Conservation (phyloP, 2,888 invertebrate genomes). For the Heterodera filipjevi region DNA sequence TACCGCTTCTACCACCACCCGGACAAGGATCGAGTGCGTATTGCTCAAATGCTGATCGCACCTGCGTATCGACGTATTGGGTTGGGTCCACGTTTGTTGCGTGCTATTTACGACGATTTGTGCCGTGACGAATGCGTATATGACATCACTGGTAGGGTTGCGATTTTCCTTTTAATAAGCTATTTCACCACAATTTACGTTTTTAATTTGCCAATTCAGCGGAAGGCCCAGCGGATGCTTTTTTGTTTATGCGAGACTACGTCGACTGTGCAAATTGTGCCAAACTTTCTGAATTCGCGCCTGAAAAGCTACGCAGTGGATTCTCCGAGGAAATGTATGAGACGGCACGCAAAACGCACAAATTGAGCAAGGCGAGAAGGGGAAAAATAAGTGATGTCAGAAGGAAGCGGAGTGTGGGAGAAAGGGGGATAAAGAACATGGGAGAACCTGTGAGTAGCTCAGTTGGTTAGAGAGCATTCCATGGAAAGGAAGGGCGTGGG, state of each 20-base stretch:
- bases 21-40: slow-evolving; percentile 80
- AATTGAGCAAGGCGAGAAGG: slow-evolving; percentile 70
- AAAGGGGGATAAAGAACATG: no score
- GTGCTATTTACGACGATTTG: slow-evolving; percentile 72
- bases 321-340: slow-evolving; percentile 78
- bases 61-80: slow-evolving; percentile 69
- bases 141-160: slow-evolving; percentile 76
- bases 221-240: slow-evolving; percentile 90
- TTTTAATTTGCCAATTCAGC: slow-evolving; percentile 71
- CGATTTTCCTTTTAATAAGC: no score
- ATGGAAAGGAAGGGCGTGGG: background rate
- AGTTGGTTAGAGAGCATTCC: background rate
- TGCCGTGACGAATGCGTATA: slow-evolving; percentile 70
- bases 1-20: slow-evolving; percentile 95
- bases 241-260: slow-evolving; percentile 85
- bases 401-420: background rate
- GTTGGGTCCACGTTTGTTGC: slow-evolving; percentile 79
- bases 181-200: slow-evolving; percentile 32
- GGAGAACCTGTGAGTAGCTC: background rate
- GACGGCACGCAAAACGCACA: slow-evolving; percentile 77
- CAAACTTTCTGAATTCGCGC: slow-evolving; percentile 75
- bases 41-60: slow-evolving; percentile 69
- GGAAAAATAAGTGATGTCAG: background rate
- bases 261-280: slow-evolving; percentile 80
- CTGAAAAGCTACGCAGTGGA: slow-evolving; percentile 71